Conservation (phyloP, 2,797 vertebrate genomes). For the Pteropus rufus region DNA sequence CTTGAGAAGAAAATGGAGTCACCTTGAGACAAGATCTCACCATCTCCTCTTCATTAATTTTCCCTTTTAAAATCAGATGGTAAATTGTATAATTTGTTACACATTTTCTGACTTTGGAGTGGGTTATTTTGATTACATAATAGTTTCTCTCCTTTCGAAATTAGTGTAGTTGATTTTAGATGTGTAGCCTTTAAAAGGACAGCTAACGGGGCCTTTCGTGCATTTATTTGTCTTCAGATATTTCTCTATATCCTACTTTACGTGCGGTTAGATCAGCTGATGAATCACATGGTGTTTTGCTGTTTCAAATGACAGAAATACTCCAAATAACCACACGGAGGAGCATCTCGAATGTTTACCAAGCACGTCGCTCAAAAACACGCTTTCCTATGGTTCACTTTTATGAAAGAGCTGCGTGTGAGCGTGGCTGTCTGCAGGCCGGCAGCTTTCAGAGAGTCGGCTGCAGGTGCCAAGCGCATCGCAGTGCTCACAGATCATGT, state of each 20-base stretch:
- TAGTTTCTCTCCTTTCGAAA: background rate
- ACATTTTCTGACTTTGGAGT: conserved; percentile 2
- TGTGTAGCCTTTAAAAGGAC: background rate
- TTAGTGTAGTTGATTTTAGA: background rate
- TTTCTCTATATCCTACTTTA: conserved; percentile 42
- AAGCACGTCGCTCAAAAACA: background rate
- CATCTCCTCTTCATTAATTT: background rate
- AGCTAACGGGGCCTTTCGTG: background rate
- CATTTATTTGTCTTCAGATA: background rate
- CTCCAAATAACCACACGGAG: background rate
- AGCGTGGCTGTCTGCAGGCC: background rate
- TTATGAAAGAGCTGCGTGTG: background rate
- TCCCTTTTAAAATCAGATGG: background rate
- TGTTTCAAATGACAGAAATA: conserved; percentile 32
- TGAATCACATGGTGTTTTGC: conserved; percentile 52
- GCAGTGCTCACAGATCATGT: accelerated
- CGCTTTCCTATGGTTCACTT: background rate
- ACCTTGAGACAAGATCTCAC: background rate
- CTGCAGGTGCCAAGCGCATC: background rate
- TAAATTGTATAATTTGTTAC: background rate
- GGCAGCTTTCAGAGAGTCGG: background rate
- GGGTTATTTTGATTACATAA: background rate
- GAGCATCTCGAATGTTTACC: background rate
- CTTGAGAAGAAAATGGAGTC: background rate
- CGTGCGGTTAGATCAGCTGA: conserved; percentile 50